Evolutionary conservation across 1,140 invertebrate species (phyloP), one percentile per base, ranked within the genome.

Genomic region (Pseudomyrmex pallidus): DNA sequence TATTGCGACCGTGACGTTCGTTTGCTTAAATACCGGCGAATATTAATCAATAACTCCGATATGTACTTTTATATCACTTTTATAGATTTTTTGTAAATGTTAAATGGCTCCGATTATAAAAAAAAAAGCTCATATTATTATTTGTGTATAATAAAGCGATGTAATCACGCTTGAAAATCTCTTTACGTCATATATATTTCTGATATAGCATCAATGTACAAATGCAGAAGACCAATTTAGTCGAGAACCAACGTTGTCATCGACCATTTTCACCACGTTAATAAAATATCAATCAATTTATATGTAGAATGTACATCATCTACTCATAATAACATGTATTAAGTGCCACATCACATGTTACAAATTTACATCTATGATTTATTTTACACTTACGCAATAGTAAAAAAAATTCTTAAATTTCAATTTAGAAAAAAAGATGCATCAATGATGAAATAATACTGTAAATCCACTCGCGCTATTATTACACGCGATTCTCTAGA

Each of bases 281-380:
- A 68, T 78, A 78, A 68, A 78, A 22, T 25, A 70, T 35, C 35
- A 57, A 67, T 78, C 74, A 46, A 35, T 7, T 35, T 35, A 35
- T 35, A 35, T 35, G 7, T 35, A 35, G 35, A 35, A 35, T 35
- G 35, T 35, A 7, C 35, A 35, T 35, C 35, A 35, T 35, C 35
- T 2, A 44, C 48, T 46, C 52, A 57, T 57, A 70, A 57, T 59
- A 44, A n/a, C 10, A 9, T 7, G 54, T 17, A 10, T 68, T 68
- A 48, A 48, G 57, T 68, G 63, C 35, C 52, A 78, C 0, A 52
- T 17, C 44, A 35, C 35, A 35, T 35, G 4, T 35, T 35, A 35
- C 5, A 25, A 4, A 25, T 25, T 25, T 25, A 35, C 35, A 7
- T 35, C 5, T 35, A 35, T 35, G 7, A 5, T 35, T 5, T 35